Base-by-base conservation (phyloP, 2,113 vertebrate species). In the Oryzias melastigma region DNA sequence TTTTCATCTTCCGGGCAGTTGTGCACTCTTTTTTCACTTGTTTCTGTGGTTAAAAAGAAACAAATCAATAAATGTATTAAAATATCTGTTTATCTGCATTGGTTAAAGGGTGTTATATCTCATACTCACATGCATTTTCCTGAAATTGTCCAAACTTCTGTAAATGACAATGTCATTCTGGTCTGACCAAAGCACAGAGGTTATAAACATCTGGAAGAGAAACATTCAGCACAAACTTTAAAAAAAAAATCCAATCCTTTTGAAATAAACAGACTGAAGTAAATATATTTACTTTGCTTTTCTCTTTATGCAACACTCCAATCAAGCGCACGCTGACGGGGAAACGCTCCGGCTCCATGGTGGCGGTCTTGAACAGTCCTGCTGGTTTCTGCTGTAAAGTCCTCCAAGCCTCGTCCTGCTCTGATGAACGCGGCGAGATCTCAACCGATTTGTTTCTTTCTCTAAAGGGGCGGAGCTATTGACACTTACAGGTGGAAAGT, bases 111-210 rank as follows among this genome's bases (percentile, higher is more conserved):
- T 25, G 7, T 1, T 5, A 14, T 22, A 10, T 20, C 41, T 62
- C 7, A 40, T 48, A 89, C 95, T 93, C 79, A 97, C 96, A 0
- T 98, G 94, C 59, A 99, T 77, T 60, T 62, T 89, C 61, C 85
- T 91, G 71, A 96, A 98, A 5, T 97, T 94, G 4, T 74, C 44
- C 35, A 94, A 92, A 0, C 86, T 92, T 78, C 96, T 89, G 72
- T 94, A 95, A 53, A 96, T 83, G 0, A 94, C 86, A 19, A 94
- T 89, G 44, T 94, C 90, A 52, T 87, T 94, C 65, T 92, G 80
- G 16, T 99, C 94, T 0, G 95, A 97, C 96, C 96, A 98, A 27
- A 85, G 72, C 71, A 99, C 94, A 0, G 91, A 93, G 4, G 92
- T 82, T 78, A 95, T 89, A 54, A 92, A 97, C 14, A 88, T 84